Evolutionary conservation across 2,888 invertebrate genomes (phyloP).

Genomic region (Mylabris sibirica): DNA sequence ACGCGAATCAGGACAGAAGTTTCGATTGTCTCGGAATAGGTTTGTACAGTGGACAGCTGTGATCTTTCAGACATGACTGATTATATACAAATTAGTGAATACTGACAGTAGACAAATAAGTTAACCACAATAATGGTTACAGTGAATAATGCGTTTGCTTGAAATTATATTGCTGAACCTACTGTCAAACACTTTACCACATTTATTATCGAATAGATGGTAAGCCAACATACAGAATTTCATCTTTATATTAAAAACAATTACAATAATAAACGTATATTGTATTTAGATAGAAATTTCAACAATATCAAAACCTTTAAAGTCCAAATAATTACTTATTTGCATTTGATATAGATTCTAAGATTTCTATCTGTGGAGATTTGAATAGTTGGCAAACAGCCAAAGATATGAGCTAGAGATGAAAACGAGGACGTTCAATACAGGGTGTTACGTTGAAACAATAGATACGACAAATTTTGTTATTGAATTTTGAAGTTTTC

Average conservation of each 20-base stretch:
- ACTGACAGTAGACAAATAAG: slow-evolving; percentile 6
- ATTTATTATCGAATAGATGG: background rate
- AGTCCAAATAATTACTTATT: background rate
- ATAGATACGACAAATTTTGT: background rate
- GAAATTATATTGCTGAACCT: background rate
- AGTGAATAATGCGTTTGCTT: slow-evolving; percentile 5
- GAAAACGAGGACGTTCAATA: background rate
- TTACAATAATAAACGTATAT: background rate
- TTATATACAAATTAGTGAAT: background rate
- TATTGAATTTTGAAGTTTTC: background rate
- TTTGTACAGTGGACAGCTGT: background rate
- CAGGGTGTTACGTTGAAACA: background rate
- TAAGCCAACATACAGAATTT: background rate
- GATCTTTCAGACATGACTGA: background rate
- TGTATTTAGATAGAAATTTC: background rate
- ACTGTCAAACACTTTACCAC: background rate
- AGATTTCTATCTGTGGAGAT: background rate
- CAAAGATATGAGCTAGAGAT: background rate
- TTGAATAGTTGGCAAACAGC: slow-evolving; percentile 1
- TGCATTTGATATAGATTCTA: background rate
- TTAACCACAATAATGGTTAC: slow-evolving; percentile 2
- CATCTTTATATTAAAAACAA: background rate
- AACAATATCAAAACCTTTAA: background rate
- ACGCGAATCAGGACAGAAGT: background rate
- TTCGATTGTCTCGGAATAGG: background rate